phyloP scores from a whole-genome alignment of 2,888 invertebrate genomes.

The Beris chalybata region DNA sequence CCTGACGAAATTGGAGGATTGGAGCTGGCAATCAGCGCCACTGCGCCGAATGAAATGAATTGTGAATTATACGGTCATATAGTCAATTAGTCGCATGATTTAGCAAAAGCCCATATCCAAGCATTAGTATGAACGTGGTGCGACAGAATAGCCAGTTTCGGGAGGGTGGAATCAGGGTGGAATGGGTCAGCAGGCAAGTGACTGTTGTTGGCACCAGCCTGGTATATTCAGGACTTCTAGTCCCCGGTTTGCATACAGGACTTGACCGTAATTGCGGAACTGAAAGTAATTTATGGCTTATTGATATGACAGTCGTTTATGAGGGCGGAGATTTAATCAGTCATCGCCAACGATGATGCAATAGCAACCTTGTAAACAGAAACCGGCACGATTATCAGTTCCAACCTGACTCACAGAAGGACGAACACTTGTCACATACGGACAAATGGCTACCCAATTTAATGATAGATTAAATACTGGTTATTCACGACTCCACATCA shows the following conservation, averaged over 20 bases:
- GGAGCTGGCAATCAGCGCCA: constrained; percentile 28
- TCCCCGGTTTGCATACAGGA: background rate
- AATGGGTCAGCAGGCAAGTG: constrained; percentile 1
- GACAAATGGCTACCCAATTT: too few species aligned
- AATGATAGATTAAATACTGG: too few species aligned
- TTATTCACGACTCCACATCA: too few species aligned
- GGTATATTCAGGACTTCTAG: background rate
- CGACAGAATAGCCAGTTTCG: background rate
- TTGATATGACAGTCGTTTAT: constrained; percentile 38
- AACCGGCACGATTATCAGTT: too few species aligned
- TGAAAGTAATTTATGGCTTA: constrained; percentile 37
- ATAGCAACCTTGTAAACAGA: too few species aligned
- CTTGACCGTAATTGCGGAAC: constrained; percentile 2
- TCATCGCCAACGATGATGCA: constrained; percentile 4
- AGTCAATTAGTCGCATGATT: constrained; percentile 40
- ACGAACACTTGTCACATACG: too few species aligned
- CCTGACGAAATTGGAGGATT: constrained; percentile 26
- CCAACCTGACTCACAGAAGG: too few species aligned
- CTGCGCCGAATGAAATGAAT: constrained; percentile 38
- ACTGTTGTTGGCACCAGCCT: constrained; percentile 13
- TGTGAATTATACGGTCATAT: constrained; percentile 39
- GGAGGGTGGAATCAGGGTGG: background rate
- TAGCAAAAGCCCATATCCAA: constrained; percentile 34
- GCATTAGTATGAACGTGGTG: background rate
- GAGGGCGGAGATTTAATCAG: constrained; percentile 37